Evolutionary conservation across 2,797 vertebrate genomes (phyloP).

Genomic region (Lemur catta): DNA sequence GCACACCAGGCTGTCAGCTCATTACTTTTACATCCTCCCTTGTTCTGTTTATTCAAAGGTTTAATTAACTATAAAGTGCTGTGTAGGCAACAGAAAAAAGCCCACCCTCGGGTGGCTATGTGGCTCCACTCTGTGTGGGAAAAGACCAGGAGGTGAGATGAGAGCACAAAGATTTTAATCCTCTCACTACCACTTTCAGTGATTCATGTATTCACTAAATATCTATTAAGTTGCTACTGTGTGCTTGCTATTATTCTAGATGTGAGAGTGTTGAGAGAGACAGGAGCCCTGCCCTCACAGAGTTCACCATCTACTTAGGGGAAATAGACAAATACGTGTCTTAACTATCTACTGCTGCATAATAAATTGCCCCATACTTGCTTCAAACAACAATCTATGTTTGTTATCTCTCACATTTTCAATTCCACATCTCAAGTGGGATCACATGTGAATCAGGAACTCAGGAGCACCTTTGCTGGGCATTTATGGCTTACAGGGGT

Average conservation of each 20-base stretch:
- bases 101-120: conserved; percentile 54
- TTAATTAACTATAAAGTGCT: conserved; percentile 88
- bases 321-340: neutral
- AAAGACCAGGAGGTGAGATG: neutral
- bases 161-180: neutral
- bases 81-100: conserved; percentile 76
- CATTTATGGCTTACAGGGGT: neutral
- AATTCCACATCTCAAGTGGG: neutral
- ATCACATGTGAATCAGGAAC: neutral
- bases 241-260: neutral
- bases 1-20: conserved; percentile 86
- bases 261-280: neutral
- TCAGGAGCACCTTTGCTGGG: neutral
- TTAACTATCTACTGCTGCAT: neutral
- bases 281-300: neutral
- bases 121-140: conserved; percentile 5
- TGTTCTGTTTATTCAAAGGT: conserved; percentile 86
- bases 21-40: conserved; percentile 88
- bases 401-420: neutral
- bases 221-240: neutral
- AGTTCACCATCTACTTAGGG: neutral
- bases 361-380: neutral
- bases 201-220: neutral
- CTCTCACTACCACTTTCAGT: neutral
- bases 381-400: neutral